Evolutionary conservation across 2,797 vertebrate species (phyloP).

Genomic region (Zenarchopterus dispar): DNA sequence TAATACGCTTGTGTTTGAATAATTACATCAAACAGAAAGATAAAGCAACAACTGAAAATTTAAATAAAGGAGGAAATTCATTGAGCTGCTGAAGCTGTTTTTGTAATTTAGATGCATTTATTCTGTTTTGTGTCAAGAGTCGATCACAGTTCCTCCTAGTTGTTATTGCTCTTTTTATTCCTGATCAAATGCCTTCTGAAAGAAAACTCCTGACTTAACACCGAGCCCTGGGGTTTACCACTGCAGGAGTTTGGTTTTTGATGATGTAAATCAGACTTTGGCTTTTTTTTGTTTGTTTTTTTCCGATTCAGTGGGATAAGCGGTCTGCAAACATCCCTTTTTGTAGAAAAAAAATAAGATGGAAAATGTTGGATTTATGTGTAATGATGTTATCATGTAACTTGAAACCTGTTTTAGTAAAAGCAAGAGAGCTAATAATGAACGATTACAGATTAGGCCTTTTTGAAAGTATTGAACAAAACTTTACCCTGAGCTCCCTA

Average conservation of each 20-base stretch:
- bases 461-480: constrained; percentile 54
- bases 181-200: constrained; percentile 39
- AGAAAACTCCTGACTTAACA: constrained; percentile 8
- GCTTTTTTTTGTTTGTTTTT: too few species aligned
- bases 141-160: not conserved
- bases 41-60: constrained; percentile 6
- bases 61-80: constrained; percentile 8
- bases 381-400: not conserved
- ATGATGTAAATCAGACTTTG: constrained; percentile 35
- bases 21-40: constrained; percentile 12
- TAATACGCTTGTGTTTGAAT: constrained; percentile 6
- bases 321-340: constrained; percentile 8
- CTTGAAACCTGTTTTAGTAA: not conserved
- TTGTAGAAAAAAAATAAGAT: constrained; percentile 5
- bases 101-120: not conserved
- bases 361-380: not conserved
- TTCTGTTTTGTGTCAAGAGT: too few species aligned
- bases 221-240: constrained; percentile 1
- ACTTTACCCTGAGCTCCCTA: constrained; percentile 49
- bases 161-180: constrained; percentile 29
- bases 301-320: too few species aligned
- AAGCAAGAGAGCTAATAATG: constrained; percentile 29
- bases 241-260: constrained; percentile 11
- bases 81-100: constrained; percentile 9
- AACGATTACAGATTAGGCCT: constrained; percentile 52